Evolutionary conservation across 1,140 invertebrate species (phyloP).

Genomic region (Brachystomella parvula): DNA sequence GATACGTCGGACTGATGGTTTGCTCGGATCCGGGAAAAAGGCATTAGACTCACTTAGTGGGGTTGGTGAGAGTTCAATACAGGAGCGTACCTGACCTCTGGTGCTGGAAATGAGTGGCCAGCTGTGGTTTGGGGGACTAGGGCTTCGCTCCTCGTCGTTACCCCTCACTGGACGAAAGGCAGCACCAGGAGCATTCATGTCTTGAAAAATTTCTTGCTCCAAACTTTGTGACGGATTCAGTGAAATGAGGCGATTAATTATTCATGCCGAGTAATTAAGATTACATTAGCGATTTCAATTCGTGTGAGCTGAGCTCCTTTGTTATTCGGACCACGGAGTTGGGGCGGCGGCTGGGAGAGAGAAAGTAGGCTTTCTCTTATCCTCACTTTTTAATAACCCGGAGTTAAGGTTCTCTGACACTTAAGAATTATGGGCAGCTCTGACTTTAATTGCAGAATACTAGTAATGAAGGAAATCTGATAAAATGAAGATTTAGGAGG

Average conservation of each 20-base stretch:
- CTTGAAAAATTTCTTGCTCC: no score
- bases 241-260: conserved; percentile 15
- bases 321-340: background rate
- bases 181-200: no score
- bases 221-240: no score
- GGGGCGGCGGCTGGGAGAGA: background rate
- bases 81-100: conserved; percentile 26
- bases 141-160: background rate
- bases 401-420: background rate
- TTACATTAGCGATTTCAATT: conserved; percentile 3
- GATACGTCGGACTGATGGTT: background rate
- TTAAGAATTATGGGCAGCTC: background rate
- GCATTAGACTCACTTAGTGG: conserved; percentile 4
- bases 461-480: background rate
- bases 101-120: conserved; percentile 21
- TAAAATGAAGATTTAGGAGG: background rate
- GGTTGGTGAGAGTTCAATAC: conserved; percentile 27
- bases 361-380: background rate
- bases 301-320: background rate
- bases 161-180: no score
- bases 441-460: background rate
- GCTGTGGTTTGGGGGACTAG: conserved; percentile 15
- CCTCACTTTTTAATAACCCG: background rate
- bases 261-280: conserved; percentile 11
- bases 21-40: background rate